Conservation (phyloP, 2,113 vertebrate genomes). For the Python bivittatus region DNA sequence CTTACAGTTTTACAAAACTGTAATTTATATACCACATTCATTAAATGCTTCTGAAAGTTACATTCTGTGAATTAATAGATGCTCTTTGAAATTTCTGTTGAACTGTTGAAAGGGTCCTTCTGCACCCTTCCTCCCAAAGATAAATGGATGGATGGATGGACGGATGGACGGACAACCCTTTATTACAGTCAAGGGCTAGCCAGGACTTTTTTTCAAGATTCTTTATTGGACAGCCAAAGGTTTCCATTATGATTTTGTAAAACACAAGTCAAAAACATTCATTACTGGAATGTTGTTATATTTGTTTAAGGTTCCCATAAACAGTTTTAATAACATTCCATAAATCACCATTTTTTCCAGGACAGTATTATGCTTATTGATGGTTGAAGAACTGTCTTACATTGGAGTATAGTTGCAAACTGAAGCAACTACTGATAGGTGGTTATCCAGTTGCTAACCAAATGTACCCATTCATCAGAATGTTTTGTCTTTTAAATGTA, state of each 20-base stretch:
- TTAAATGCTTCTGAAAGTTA: too few relatives aligned
- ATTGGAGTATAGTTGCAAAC: constrained; percentile 39
- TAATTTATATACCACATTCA: background rate
- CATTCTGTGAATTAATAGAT: background rate
- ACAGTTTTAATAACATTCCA: constrained; percentile 3
- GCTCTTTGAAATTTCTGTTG: background rate
- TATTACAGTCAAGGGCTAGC: too few relatives aligned
- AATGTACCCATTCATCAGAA: constrained; percentile 51
- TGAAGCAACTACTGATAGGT: constrained; percentile 50
- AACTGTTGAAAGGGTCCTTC: background rate
- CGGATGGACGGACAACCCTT: too few relatives aligned
- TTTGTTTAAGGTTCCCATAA: background rate
- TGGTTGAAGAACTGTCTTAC: constrained; percentile 30
- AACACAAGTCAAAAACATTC: background rate
- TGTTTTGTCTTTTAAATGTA: constrained; percentile 38
- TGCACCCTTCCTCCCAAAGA: background rate
- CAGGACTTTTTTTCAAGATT: background rate
- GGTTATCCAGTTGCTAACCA: constrained; percentile 48
- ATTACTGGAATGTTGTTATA: background rate
- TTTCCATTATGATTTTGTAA: background rate
- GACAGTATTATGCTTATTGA: constrained; percentile 30
- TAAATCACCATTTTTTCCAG: constrained; percentile 5
- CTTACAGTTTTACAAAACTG: background rate
- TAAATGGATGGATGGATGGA: background rate
- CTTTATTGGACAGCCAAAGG: background rate